phyloP scores from a whole-genome alignment of 2,888 invertebrate genomes.

The Aelia acuminata region DNA sequence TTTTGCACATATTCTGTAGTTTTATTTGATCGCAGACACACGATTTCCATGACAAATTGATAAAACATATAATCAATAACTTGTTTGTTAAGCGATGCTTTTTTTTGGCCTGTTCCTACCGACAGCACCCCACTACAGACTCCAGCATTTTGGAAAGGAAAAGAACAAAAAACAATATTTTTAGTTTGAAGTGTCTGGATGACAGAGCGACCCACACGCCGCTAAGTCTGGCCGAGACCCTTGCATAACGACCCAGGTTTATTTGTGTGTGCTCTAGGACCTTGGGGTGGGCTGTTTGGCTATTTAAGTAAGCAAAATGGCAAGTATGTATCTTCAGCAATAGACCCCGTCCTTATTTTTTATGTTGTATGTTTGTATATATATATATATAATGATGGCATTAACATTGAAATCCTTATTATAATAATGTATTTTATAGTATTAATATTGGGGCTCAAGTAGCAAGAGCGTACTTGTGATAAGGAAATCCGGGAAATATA shows the following conservation, averaged over 20 bases:
- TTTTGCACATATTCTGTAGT: no score
- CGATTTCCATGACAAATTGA: no score
- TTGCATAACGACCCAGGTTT: background rate
- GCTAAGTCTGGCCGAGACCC: background rate
- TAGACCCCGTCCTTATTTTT: background rate
- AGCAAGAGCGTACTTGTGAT: no score
- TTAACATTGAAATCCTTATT: no score
- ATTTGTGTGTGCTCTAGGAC: background rate
- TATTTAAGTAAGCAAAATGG: background rate
- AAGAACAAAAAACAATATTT: conserved; percentile 25
- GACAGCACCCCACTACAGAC: background rate
- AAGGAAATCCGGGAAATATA: no score
- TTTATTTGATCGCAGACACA: no score
- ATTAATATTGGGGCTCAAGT: no score
- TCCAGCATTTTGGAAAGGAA: background rate
- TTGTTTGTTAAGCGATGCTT: no score
- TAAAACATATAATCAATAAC: no score
- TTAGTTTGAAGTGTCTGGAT: conserved; percentile 6
- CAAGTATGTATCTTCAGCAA: background rate
- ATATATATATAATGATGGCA: no score
- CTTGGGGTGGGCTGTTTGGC: background rate
- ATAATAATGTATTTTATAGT: no score
- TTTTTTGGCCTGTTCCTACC: background rate
- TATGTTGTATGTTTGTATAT: background rate
- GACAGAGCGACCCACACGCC: conserved; percentile 28